These are phyloP conservation scores for Circus cinereus DNA, from an alignment of 2,797 vertebrate genomes.

Conservation along the genomic window DNA sequence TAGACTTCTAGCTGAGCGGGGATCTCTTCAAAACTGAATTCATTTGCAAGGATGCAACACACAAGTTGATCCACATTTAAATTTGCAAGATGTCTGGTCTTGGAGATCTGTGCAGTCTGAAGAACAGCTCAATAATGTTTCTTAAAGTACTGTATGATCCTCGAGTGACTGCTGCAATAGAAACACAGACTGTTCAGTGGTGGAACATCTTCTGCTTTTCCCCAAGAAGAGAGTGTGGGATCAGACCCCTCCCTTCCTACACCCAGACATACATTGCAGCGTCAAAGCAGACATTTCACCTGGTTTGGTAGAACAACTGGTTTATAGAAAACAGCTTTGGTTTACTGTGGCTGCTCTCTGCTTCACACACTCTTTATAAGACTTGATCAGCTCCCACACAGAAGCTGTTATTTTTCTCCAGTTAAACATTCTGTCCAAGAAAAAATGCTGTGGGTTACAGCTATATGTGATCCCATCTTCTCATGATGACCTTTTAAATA, in stretches of 20 bases:
- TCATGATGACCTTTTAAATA: background rate
- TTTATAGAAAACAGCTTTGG: background rate
- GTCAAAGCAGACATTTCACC: background rate
- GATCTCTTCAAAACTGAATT: background rate
- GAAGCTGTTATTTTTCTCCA: conserved; percentile 34
- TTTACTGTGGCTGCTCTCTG: background rate
- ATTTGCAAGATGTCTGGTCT: background rate
- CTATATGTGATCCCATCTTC: background rate
- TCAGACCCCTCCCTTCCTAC: background rate
- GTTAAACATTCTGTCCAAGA: background rate
- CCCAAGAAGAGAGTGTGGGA: background rate
- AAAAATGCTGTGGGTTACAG: background rate
- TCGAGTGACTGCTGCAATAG: background rate
- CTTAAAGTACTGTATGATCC: background rate
- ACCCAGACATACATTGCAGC: background rate
- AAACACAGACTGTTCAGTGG: background rate
- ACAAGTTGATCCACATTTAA: background rate
- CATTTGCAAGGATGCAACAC: background rate
- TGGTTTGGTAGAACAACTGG: background rate
- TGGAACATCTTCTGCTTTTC: background rate
- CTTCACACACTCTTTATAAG: background rate
- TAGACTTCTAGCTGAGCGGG: background rate
- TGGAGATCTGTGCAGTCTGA: background rate
- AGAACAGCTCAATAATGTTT: background rate
- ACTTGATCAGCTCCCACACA: conserved; percentile 18